These are phyloP conservation scores for Sinocyclocheilus maitianheensis DNA, from an alignment of 2,113 vertebrate species.

Conservation along the genomic window DNA sequence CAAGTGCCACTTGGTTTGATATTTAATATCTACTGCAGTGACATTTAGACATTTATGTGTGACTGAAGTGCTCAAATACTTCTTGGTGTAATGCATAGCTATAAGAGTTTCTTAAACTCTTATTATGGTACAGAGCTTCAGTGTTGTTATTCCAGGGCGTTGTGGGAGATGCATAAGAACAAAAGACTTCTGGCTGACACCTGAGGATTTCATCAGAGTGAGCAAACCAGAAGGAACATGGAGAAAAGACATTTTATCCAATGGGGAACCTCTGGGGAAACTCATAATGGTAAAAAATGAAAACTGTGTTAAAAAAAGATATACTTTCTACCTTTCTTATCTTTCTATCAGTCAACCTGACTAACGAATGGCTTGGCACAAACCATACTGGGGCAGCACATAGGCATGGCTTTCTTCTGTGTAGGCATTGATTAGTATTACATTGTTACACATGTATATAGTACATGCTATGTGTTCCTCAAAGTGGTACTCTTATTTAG, in stretches of 20 bases:
- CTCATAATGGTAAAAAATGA: conserved; percentile 43
- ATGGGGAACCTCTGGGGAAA: neutral
- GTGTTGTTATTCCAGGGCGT: conserved; percentile 6
- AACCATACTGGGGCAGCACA: neutral
- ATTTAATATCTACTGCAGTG: neutral
- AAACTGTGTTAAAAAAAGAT: no score
- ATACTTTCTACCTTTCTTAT: neutral
- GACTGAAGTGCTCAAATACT: neutral
- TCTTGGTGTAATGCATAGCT: neutral
- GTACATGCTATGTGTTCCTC: no score
- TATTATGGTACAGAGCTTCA: neutral
- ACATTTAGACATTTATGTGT: neutral
- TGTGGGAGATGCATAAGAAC: conserved; percentile 53
- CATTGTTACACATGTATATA: neutral
- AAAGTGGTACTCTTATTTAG: no score
- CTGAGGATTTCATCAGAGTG: conserved; percentile 7
- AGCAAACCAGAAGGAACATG: conserved; percentile 25
- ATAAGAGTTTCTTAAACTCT: neutral
- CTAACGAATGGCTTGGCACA: neutral
- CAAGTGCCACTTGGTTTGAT: neutral
- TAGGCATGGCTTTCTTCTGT: no score
- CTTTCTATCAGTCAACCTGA: neutral
- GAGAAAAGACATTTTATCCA: conserved; percentile 22
- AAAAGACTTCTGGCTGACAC: conserved; percentile 39
- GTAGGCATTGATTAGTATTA: no score